phyloP scores from a whole-genome alignment of 2,888 invertebrate genomes.

The Panzeria rudis region DNA sequence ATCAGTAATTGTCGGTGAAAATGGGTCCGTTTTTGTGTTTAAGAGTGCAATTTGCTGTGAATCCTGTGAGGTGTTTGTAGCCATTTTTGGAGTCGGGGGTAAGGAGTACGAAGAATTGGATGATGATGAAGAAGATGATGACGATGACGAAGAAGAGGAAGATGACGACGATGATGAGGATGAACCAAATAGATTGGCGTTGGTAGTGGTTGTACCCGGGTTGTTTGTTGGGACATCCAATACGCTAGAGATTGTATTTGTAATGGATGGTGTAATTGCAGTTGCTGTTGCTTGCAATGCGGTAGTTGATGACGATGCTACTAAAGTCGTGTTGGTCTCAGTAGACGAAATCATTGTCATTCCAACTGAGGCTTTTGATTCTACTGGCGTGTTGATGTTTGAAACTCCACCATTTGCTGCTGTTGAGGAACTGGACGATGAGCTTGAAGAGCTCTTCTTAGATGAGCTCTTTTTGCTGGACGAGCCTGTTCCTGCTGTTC shows the following conservation, averaged over 20 bases:
- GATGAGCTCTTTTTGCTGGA: slow-evolving; percentile 64
- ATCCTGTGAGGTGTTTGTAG: slow-evolving; percentile 47
- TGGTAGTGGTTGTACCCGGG: slow-evolving; percentile 38
- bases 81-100: slow-evolving; percentile 78
- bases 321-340: slow-evolving; percentile 17
- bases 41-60: slow-evolving; percentile 20
- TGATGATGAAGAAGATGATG: slow-evolving; percentile 78
- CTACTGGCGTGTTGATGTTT: slow-evolving; percentile 33
- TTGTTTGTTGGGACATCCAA: slow-evolving; percentile 53
- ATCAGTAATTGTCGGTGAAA: slow-evolving; percentile 34
- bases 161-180: slow-evolving; percentile 70
- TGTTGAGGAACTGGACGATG: slow-evolving; percentile 62
- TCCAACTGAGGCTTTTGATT: slow-evolving; percentile 45
- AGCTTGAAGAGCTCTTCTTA: slow-evolving; percentile 64
- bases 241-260: slow-evolving; percentile 30
- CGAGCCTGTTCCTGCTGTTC: slow-evolving; percentile 48
- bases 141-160: slow-evolving; percentile 65
- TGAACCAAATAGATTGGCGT: slow-evolving; percentile 58
- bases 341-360: slow-evolving; percentile 30
- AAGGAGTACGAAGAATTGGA: slow-evolving; percentile 81
- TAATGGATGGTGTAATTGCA: slow-evolving; percentile 18
- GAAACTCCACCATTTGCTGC: slow-evolving; percentile 40
- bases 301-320: slow-evolving; percentile 24
- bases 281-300: slow-evolving; percentile 23
- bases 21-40: slow-evolving; percentile 42